A percentile compares a stretch with the other conserved stretches of the same genome.
These are phyloP conservation scores for Lottia scabra DNA, from an alignment of 2,888 invertebrate species.

Conservation along the genomic window DNA sequence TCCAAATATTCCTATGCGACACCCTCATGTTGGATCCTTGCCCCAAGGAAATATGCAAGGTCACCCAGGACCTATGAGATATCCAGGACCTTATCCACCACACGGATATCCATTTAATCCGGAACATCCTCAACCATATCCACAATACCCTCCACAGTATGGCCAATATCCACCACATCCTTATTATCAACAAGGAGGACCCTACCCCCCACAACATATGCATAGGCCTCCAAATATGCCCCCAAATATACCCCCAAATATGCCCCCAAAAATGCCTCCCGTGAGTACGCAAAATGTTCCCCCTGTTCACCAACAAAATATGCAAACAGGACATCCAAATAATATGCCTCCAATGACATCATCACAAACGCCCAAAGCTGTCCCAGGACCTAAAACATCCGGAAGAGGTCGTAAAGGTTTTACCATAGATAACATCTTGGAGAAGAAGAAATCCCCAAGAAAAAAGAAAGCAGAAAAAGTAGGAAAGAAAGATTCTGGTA, in stretches of 20 bases:
- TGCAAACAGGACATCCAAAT: constrained; percentile 7
- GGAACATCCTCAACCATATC: constrained; percentile 16
- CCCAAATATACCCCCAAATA: constrained; percentile 27
- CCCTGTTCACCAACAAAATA: constrained; percentile 17
- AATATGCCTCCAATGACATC: neutral
- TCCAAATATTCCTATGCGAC: neutral
- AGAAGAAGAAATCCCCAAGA: neutral
- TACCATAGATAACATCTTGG: neutral
- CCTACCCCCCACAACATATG: constrained; percentile 28
- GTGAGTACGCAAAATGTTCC: neutral
- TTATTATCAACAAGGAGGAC: constrained; percentile 21
- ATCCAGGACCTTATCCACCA: neutral
- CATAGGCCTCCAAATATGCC: constrained; percentile 6
- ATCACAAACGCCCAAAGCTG: neutral
- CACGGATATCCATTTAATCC: neutral
- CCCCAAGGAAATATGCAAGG: neutral
- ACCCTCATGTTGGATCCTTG: neutral
- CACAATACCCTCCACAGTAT: constrained; percentile 14
- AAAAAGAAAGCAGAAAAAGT: neutral
- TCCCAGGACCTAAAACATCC: neutral
- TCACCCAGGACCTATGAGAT: neutral
- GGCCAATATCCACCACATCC: constrained; percentile 22
- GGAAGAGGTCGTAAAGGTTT: neutral
- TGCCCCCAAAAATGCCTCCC: constrained; percentile 9
- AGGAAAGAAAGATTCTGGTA: neutral